These are phyloP conservation scores for Larimichthys polyactis DNA, from an alignment of 2,113 vertebrate species.

Conservation along the genomic window DNA sequence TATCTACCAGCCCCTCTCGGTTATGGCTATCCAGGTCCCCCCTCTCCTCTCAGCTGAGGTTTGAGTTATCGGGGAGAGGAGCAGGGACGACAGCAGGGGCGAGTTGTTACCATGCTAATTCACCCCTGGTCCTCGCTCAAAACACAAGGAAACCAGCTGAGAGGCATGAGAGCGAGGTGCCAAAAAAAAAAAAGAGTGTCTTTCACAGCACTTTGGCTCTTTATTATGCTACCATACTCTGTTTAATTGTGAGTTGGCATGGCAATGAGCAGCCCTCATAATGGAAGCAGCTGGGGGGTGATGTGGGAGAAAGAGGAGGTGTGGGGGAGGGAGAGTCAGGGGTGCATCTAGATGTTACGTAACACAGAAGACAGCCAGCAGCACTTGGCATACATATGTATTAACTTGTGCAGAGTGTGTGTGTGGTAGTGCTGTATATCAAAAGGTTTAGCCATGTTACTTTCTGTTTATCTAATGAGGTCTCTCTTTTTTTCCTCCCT, in stretches of 20 bases:
- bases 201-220: constrained; percentile 59
- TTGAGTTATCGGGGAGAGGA: constrained; percentile 24
- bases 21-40: constrained; percentile 14
- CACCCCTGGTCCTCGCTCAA: constrained; percentile 40
- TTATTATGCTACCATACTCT: constrained; percentile 59
- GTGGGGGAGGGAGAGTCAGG: constrained; percentile 38
- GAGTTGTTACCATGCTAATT: constrained; percentile 67
- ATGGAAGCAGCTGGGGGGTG: constrained; percentile 75
- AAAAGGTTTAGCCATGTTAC: constrained; percentile 10
- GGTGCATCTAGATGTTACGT: constrained; percentile 67
- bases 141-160: constrained; percentile 51
- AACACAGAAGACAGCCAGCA: constrained; percentile 55
- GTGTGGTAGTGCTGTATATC: constrained; percentile 38
- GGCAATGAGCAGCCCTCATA: constrained; percentile 71
- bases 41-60: constrained; percentile 34
- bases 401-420: constrained; percentile 47
- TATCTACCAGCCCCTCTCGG: constrained; percentile 43
- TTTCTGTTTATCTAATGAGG: constrained; percentile 39
- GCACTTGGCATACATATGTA: constrained; percentile 62
- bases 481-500: constrained; percentile 20
- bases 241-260: constrained; percentile 73
- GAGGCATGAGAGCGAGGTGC: constrained; percentile 34
- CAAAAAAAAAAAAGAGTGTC: constrained; percentile 22
- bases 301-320: constrained; percentile 56
- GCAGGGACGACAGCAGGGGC: constrained; percentile 47